Evolutionary conservation across 2,888 invertebrate genomes (phyloP).

Genomic region (Strigamia transsilvanica): DNA sequence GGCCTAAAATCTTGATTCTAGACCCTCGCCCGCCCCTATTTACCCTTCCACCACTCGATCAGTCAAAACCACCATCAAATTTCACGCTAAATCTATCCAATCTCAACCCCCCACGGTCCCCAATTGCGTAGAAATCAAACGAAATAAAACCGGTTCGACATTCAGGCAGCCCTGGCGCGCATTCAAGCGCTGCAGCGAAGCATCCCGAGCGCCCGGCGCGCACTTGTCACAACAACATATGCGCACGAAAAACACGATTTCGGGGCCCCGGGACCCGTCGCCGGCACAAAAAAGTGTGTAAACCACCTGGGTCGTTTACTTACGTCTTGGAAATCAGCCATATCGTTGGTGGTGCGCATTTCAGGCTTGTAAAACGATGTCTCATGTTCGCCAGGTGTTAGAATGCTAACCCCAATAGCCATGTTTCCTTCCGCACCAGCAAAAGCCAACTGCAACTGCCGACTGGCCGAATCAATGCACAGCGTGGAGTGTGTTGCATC

Average conservation of each 20-base stretch:
- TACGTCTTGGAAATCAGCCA: slow-evolving; percentile 28
- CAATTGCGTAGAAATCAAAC: no score
- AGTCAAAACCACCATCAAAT: no score
- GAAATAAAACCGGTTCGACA: not conserved
- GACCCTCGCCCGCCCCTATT: no score
- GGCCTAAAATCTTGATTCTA: no score
- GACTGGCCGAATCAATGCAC: slow-evolving; percentile 20
- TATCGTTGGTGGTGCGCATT: not conserved
- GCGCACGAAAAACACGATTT: not conserved
- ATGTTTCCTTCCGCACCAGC: not conserved
- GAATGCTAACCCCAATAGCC: slow-evolving; percentile 21
- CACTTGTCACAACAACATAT: not conserved
- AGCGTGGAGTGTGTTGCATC: not conserved
- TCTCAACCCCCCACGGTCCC: no score
- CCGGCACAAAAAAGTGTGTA: not conserved
- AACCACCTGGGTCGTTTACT: not conserved
- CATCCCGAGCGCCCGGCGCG: not conserved
- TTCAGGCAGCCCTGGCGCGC: not conserved
- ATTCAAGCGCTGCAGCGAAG: not conserved
- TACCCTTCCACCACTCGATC: no score
- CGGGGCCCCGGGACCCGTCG: not conserved
- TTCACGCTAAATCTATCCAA: no score
- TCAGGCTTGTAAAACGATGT: slow-evolving; percentile 3
- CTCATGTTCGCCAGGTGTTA: slow-evolving; percentile 24
- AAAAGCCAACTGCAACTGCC: not conserved